These are phyloP conservation scores for Penaeus japonicus DNA, from an alignment of 1,140 invertebrate species.

Conservation along the genomic window DNA sequence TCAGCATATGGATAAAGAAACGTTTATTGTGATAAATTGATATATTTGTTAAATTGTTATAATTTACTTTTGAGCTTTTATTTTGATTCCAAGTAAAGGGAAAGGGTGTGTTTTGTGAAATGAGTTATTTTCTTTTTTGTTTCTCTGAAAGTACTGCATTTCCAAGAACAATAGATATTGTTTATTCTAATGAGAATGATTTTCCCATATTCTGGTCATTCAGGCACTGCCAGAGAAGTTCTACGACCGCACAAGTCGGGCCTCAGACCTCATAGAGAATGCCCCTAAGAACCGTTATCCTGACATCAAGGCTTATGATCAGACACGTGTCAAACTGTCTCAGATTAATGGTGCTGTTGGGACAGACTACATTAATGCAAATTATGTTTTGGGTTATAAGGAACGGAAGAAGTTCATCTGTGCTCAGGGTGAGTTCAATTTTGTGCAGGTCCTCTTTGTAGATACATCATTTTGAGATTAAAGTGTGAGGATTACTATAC, in stretches of 20 bases:
- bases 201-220: neutral
- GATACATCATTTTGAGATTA: no score
- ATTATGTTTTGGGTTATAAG: slow-evolving; percentile 89
- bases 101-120: no score
- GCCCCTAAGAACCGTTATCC: slow-evolving; percentile 84
- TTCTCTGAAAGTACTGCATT: no score
- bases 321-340: slow-evolving; percentile 84
- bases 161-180: no score
- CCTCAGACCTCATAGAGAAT: slow-evolving; percentile 88
- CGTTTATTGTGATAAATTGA: no score
- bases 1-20: neutral
- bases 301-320: slow-evolving; percentile 91
- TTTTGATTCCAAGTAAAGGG: no score
- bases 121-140: no score
- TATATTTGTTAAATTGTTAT: no score
- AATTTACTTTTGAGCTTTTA: no score
- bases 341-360: slow-evolving; percentile 76
- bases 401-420: slow-evolving; percentile 93
- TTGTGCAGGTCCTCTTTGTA: neutral
- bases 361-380: slow-evolving; percentile 92
- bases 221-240: slow-evolving; percentile 82
- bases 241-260: slow-evolving; percentile 83
- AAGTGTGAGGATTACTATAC: no score
- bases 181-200: neutral
- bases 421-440: slow-evolving; percentile 73